Percentiles rank a stretch among this genome's conserved stretches.
These are phyloP conservation scores for Cavia porcellus DNA, from an alignment of 2,113 vertebrate species.

Conservation along the genomic window DNA sequence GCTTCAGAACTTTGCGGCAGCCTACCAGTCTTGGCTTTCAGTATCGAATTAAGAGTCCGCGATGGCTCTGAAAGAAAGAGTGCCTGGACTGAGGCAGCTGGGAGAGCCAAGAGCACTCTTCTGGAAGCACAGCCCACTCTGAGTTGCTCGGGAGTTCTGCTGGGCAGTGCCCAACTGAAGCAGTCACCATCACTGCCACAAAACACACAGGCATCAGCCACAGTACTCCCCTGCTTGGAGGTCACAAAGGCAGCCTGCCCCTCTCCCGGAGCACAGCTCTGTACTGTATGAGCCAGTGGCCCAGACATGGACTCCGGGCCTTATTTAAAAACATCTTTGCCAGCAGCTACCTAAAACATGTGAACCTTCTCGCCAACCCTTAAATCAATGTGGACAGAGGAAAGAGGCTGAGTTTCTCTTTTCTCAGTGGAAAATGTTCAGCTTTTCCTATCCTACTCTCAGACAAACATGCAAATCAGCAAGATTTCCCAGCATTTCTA, in stretches of 20 bases:
- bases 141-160: neutral
- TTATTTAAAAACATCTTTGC: constrained; percentile 57
- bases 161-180: fast-evolving
- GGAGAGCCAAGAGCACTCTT: neutral
- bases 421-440: neutral
- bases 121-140: neutral
- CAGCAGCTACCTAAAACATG: neutral
- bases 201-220: neutral
- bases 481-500: neutral
- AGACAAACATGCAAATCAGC: neutral
- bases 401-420: neutral
- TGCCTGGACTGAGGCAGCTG: neutral
- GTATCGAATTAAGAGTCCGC: neutral
- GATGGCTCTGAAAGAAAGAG: neutral
- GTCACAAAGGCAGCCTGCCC: neutral
- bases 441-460: neutral
- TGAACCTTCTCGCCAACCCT: neutral
- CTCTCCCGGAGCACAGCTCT: neutral
- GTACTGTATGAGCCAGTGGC: neutral
- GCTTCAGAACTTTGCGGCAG: neutral
- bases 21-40: neutral
- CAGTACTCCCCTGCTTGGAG: neutral
- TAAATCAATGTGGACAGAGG: neutral
- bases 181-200: neutral
- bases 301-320: neutral